A percentile compares a stretch with the other conserved stretches of the same genome.
phyloP scores from a whole-genome alignment of 1,140 invertebrate genomes.

The Caenorhabditis inopinata region DNA sequence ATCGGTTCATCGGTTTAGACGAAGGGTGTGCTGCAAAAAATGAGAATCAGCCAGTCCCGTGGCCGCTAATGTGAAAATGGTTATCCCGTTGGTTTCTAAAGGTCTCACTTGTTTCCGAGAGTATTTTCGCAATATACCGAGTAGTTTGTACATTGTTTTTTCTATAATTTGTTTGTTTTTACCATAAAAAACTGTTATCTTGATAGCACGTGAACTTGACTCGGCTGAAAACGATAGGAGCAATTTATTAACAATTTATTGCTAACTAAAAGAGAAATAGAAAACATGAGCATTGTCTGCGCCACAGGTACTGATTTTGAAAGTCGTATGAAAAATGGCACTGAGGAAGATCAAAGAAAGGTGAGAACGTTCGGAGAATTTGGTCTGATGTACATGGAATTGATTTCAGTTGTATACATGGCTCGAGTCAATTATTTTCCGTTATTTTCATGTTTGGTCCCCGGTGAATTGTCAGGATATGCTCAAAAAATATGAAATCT shows the following conservation, averaged over 20 bases:
- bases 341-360: background rate
- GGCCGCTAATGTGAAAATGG: too few relatives aligned
- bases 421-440: slow-evolving; percentile 40
- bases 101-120: too few relatives aligned
- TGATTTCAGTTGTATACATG: slow-evolving; percentile 20
- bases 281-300: slow-evolving; percentile 11
- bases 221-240: too few relatives aligned
- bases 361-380: background rate
- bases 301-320: background rate
- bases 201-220: too few relatives aligned
- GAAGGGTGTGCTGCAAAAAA: background rate
- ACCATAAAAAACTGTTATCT: too few relatives aligned
- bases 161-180: too few relatives aligned
- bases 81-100: too few relatives aligned
- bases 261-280: background rate
- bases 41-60: too few relatives aligned
- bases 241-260: too few relatives aligned
- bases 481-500: slow-evolving; percentile 50
- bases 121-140: too few relatives aligned
- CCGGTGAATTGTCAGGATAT: slow-evolving; percentile 50
- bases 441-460: slow-evolving; percentile 50
- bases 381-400: background rate
- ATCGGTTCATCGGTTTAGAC: background rate
- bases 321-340: background rate
- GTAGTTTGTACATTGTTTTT: too few relatives aligned